Evolutionary conservation across 2,113 vertebrate genomes (phyloP).

Genomic region (Indri indri): DNA sequence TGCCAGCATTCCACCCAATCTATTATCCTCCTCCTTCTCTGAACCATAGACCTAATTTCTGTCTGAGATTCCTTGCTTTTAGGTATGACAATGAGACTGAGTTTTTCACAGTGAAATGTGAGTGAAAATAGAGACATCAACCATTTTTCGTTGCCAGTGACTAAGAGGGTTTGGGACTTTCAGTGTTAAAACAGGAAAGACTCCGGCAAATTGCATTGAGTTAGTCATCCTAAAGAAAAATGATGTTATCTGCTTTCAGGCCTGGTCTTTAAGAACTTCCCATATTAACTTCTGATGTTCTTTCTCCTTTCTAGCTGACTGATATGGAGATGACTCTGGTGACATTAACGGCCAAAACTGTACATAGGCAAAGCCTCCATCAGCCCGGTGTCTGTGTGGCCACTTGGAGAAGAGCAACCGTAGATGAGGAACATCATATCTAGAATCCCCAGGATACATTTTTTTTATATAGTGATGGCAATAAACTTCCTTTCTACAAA

Average conservation of each 20-base stretch:
- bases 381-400: fast-evolving
- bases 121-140: background rate
- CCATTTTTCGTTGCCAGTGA: background rate
- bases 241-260: background rate
- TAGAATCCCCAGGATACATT: background rate
- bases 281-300: background rate
- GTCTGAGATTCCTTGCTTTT: background rate
- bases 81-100: background rate
- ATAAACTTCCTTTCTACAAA: background rate
- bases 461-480: background rate
- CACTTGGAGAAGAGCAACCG: background rate
- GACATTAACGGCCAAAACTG: background rate
- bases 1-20: background rate
- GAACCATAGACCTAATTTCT: background rate
- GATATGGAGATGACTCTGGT: background rate
- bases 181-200: background rate
- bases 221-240: background rate
- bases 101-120: background rate
- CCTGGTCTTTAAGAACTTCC: background rate
- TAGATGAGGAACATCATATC: background rate
- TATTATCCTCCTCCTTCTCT: background rate
- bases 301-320: background rate
- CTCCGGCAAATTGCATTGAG: background rate
- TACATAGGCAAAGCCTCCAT: background rate
- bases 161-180: background rate